A percentile compares a stretch with the other conserved stretches of the same genome.
phyloP scores from a whole-genome alignment of 2,888 invertebrate species.

The Hoplodrina ambigua region DNA sequence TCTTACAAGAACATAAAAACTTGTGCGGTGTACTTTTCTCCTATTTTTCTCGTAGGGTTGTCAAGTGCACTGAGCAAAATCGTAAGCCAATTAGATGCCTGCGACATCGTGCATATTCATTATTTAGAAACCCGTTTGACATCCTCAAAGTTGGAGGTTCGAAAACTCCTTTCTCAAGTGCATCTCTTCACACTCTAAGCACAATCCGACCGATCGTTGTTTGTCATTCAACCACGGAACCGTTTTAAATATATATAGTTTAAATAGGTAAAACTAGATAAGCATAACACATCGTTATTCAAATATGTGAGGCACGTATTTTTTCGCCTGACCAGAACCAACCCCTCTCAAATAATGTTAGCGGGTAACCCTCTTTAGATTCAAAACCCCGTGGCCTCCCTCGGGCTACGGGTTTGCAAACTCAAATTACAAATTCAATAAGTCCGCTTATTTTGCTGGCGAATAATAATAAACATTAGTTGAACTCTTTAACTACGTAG shows the following conservation, averaged over 20 bases:
- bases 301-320: conserved; percentile 51
- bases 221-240: conserved; percentile 8
- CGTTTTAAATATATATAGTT: conserved; percentile 26
- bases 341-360: conserved; percentile 44
- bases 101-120: neutral
- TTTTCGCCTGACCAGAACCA: conserved; percentile 49
- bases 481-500: conserved; percentile 30
- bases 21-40: conserved; percentile 52
- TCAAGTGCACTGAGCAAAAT: neutral
- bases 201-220: neutral
- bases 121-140: neutral
- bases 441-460: conserved; percentile 35
- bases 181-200: neutral
- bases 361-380: conserved; percentile 46
- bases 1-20: conserved; percentile 59
- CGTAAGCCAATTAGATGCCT: neutral
- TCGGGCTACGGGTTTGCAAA: conserved; percentile 29
- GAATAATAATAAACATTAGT: conserved; percentile 36
- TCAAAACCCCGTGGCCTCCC: conserved; percentile 33
- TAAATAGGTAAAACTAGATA: conserved; percentile 11
- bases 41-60: conserved; percentile 56
- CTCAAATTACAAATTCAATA: conserved; percentile 54
- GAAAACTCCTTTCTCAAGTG: neutral
- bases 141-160: neutral
- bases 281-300: conserved; percentile 46